phyloP scores from a whole-genome alignment of 2,888 invertebrate species.

The Drosophila recens region DNA sequence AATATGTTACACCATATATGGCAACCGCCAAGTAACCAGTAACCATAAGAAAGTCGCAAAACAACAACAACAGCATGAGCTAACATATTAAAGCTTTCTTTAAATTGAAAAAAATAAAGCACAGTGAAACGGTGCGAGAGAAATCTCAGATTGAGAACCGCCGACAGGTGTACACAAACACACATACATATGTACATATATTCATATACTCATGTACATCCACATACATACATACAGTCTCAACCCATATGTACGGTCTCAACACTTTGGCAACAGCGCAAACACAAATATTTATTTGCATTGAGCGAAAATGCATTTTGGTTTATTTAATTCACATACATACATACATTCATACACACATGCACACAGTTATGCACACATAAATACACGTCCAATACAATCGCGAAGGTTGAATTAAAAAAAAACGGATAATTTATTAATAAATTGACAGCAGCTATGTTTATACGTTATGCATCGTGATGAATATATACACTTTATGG shows the following conservation, averaged over 20 bases:
- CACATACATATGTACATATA: neutral
- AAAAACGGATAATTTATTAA: conserved; percentile 9
- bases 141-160: conserved; percentile 27
- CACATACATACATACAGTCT: neutral
- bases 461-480: neutral
- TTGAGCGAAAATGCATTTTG: conserved; percentile 43
- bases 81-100: conserved; percentile 10
- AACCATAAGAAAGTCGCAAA: conserved; percentile 38
- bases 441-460: conserved; percentile 7
- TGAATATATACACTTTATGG: too few species aligned
- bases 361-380: neutral
- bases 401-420: neutral
- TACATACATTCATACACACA: neutral
- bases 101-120: conserved; percentile 31
- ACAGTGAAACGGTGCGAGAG: conserved; percentile 11
- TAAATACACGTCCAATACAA: neutral
- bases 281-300: conserved; percentile 65
- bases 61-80: conserved; percentile 20
- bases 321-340: conserved; percentile 26
- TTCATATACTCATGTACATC: neutral
- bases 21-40: conserved; percentile 10
- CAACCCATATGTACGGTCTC: neutral
- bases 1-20: neutral
- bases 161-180: conserved; percentile 15
- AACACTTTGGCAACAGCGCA: conserved; percentile 22